These are phyloP conservation scores for Spilarctia lutea DNA, from an alignment of 2,888 invertebrate species.

Conservation along the genomic window DNA sequence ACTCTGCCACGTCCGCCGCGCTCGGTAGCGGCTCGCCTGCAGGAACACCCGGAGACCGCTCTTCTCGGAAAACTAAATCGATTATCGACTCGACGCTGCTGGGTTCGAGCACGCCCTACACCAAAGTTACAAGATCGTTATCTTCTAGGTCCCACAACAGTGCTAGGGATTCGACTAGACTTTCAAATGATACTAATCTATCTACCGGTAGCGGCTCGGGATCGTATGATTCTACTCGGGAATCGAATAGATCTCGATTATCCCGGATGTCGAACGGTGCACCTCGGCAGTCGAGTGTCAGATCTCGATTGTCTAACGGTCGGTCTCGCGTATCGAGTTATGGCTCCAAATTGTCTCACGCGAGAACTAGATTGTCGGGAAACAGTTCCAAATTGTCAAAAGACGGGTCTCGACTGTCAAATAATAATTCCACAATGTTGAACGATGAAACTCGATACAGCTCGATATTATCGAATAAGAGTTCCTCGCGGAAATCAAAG, in stretches of 20 bases:
- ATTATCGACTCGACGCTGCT: conserved; percentile 53
- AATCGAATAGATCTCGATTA: background rate
- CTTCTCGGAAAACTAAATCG: conserved; percentile 58
- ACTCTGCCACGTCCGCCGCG: conserved; percentile 60
- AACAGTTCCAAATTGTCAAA: conserved; percentile 31
- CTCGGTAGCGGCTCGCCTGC: conserved; percentile 48
- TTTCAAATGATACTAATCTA: conserved; percentile 8
- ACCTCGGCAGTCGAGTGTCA: background rate
- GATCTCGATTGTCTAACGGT: background rate
- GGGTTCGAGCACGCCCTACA: conserved; percentile 71
- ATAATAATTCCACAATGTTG: conserved; percentile 27
- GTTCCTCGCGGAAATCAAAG: conserved; percentile 51
- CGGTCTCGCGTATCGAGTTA: conserved; percentile 22
- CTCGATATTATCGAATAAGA: conserved; percentile 21
- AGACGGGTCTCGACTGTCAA: conserved; percentile 8
- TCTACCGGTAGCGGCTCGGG: background rate
- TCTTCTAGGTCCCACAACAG: conserved; percentile 48
- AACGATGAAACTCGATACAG: conserved; percentile 33
- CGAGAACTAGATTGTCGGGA: conserved; percentile 28
- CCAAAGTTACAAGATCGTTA: conserved; percentile 30
- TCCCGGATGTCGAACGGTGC: background rate
- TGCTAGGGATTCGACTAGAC: conserved; percentile 30
- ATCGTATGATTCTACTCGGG: background rate
- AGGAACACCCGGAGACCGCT: conserved; percentile 57
- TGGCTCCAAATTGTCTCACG: conserved; percentile 24